These are phyloP conservation scores for Anthrax anthrax DNA, from an alignment of 2,888 invertebrate species.

Conservation along the genomic window DNA sequence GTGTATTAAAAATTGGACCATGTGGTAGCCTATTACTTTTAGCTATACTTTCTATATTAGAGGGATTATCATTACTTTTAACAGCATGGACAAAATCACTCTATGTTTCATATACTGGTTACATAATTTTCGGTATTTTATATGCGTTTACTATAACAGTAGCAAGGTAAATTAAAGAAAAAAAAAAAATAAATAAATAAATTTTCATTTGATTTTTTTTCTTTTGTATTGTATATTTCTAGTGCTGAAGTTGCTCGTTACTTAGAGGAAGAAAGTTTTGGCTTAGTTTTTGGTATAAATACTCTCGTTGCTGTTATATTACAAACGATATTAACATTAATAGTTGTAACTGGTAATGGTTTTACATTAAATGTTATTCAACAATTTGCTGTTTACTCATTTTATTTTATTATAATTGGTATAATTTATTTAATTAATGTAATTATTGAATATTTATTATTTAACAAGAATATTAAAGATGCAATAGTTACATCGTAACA, in stretches of 20 bases:
- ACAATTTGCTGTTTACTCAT: slow-evolving; percentile 29
- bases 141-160: slow-evolving; percentile 58
- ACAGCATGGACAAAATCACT: slow-evolving; percentile 44
- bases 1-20: slow-evolving; percentile 24
- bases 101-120: slow-evolving; percentile 58
- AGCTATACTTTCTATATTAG: slow-evolving; percentile 37
- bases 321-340: slow-evolving; percentile 60
- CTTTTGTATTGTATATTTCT: slow-evolving; percentile 17
- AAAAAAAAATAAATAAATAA: background rate
- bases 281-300: slow-evolving; percentile 81
- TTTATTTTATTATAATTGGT: slow-evolving; percentile 27
- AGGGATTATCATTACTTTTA: slow-evolving; percentile 41
- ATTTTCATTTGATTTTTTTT: background rate
- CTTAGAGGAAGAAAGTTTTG: slow-evolving; percentile 71
- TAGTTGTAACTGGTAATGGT: slow-evolving; percentile 25
- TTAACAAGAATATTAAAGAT: background rate
- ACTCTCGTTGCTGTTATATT: slow-evolving; percentile 64
- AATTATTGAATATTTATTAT: slow-evolving; percentile 18
- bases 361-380: slow-evolving; percentile 21
- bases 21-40: slow-evolving; percentile 35
- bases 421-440: slow-evolving; percentile 23
- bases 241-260: slow-evolving; percentile 78
- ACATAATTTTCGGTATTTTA: slow-evolving; percentile 58
- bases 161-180: slow-evolving; percentile 19
- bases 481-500: background rate